Conservation (phyloP, 2,888 invertebrate species). For the Gymnoscelis rufifasciata region DNA sequence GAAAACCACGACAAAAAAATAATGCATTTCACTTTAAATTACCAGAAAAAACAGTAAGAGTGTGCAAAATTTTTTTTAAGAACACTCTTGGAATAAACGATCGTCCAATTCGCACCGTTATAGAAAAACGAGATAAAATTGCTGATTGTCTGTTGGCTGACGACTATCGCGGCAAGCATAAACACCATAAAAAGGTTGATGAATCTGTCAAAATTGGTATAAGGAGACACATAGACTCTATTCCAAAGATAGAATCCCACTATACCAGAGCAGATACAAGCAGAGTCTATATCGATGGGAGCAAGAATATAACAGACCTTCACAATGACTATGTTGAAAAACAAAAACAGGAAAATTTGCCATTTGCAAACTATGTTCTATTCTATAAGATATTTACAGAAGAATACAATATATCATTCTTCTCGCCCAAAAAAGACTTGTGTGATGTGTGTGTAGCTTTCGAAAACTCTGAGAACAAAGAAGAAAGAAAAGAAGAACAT, state of each 20-base stretch:
- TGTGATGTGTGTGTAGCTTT: constrained; percentile 4
- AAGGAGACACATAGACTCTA: constrained; percentile 1
- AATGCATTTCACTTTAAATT: constrained; percentile 7
- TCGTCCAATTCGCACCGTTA: constrained; percentile 8
- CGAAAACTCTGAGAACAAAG: constrained; percentile 25
- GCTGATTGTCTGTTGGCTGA: neutral
- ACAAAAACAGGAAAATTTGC: constrained; percentile 5
- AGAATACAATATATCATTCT: constrained; percentile 17
- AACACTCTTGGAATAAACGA: constrained; percentile 10
- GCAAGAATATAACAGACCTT: constrained; percentile 4
- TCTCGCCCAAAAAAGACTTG: constrained; percentile 3
- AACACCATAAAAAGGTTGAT: constrained; percentile 5
- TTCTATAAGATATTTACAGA: constrained; percentile 8
- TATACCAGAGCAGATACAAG: constrained; percentile 5
- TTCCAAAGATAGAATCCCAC: constrained; percentile 10
- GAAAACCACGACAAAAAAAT: constrained; percentile 1
- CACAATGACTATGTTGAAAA: neutral
- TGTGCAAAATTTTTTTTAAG: constrained; percentile 12
- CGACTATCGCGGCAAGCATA: constrained; percentile 7
- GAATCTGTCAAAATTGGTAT: constrained; percentile 8
- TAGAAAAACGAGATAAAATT: constrained; percentile 6
- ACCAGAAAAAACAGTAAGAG: neutral
- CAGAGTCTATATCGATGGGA: constrained; percentile 7
- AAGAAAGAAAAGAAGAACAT: constrained; percentile 27
- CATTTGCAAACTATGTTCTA: constrained; percentile 5